Conservation (phyloP, 2,113 vertebrate species). For the Neodon shergylaensis region DNA sequence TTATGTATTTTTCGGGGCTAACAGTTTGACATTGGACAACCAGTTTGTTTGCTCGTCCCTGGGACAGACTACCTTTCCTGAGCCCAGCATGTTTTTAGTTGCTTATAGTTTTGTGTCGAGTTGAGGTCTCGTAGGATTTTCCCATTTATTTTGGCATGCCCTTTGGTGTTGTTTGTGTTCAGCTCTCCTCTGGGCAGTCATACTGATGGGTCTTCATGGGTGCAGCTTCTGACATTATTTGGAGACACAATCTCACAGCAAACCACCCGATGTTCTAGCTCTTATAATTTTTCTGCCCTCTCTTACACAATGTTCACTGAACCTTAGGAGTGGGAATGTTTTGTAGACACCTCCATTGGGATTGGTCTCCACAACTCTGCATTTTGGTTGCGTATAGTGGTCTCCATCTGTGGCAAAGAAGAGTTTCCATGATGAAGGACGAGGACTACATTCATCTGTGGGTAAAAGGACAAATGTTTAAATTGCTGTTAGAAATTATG, state of each 20-base stretch:
- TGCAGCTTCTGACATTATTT: background rate
- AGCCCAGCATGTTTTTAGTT: background rate
- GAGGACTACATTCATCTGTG: background rate
- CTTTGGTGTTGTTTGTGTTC: background rate
- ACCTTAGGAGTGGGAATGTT: background rate
- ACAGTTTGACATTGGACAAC: background rate
- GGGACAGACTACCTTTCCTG: background rate
- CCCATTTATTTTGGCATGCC: background rate
- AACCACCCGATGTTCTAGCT: no score
- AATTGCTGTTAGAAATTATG: background rate
- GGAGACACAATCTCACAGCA: background rate
- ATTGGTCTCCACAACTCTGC: background rate
- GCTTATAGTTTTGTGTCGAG: background rate
- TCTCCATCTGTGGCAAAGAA: background rate
- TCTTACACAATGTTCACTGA: background rate
- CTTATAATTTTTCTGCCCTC: background rate
- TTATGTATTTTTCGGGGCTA: background rate
- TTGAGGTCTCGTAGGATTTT: background rate
- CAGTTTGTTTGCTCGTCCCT: background rate
- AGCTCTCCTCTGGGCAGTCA: background rate
- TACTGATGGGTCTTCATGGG: background rate
- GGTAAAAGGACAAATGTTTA: background rate
- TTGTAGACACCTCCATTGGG: background rate
- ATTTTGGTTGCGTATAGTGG: background rate
- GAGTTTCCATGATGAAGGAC: background rate